These are phyloP conservation scores for Watsonalla cultraria DNA, from an alignment of 2,888 invertebrate genomes.

Conservation along the genomic window DNA sequence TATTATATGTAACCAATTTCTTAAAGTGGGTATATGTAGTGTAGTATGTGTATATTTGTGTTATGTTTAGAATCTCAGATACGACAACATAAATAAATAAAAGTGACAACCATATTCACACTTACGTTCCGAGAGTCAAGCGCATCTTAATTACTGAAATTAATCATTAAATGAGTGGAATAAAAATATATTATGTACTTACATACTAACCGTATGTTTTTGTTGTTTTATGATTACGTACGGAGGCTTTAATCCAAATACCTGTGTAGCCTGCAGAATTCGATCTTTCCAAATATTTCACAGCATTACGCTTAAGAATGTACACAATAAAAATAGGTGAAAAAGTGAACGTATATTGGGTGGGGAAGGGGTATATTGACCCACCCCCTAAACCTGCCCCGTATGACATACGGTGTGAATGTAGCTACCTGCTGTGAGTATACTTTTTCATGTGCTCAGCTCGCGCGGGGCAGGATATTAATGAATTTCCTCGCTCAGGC, in stretches of 20 bases:
- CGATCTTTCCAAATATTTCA: constrained; percentile 18
- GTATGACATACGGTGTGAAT: background rate
- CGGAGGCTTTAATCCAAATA: constrained; percentile 5
- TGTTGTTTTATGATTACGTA: no score
- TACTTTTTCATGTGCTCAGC: constrained; percentile 53
- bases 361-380: background rate
- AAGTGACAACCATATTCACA: no score
- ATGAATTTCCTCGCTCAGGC: constrained; percentile 83
- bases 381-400: constrained; percentile 1
- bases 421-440: constrained; percentile 14
- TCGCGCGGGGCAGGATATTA: constrained; percentile 79
- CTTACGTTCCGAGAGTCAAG: no score
- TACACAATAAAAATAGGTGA: constrained; percentile 22
- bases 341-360: constrained; percentile 14
- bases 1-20: background rate
- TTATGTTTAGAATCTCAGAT: no score
- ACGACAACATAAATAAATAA: no score
- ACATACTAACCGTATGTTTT: no score
- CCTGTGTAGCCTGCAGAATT: background rate
- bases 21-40: no score
- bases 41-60: no score
- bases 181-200: no score
- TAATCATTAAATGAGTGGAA: no score
- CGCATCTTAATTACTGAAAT: no score
- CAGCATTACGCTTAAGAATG: constrained; percentile 26